phyloP scores from a whole-genome alignment of 1,140 invertebrate genomes.

The Microplitis mediator region DNA sequence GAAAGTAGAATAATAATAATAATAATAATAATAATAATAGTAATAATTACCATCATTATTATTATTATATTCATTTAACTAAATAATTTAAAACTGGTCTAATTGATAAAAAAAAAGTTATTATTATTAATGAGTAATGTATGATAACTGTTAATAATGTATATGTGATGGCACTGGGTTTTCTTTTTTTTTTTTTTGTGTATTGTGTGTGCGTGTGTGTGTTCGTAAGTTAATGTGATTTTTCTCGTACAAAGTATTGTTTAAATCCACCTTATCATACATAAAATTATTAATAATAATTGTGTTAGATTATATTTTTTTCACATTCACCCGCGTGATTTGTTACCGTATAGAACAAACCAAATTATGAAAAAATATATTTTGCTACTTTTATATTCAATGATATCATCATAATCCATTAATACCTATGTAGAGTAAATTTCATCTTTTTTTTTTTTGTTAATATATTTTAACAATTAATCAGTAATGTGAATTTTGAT shows the following conservation, averaged over 20 bases:
- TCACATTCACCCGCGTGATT: neutral
- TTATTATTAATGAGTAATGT: no score
- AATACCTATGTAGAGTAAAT: no score
- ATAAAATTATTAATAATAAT: no score
- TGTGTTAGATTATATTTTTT: neutral
- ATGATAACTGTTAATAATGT: no score
- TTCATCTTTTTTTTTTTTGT: neutral
- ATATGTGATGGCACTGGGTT: no score
- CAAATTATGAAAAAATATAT: slow-evolving; percentile 34
- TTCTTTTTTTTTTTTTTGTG: no score
- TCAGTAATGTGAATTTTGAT: no score
- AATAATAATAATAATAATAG: slow-evolving; percentile 36
- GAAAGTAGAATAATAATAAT: slow-evolving; percentile 73
- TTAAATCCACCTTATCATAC: no score
- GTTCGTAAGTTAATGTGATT: neutral
- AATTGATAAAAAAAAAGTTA: slow-evolving; percentile 1
- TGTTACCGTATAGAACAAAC: slow-evolving; percentile 25
- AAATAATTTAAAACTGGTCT: slow-evolving; percentile 6
- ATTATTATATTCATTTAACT: slow-evolving; percentile 33
- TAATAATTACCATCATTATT: slow-evolving; percentile 63
- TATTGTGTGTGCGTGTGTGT: no score
- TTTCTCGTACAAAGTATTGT: no score
- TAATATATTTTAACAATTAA: no score
- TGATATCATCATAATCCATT: neutral
- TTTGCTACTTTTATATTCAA: slow-evolving; percentile 35